Evolutionary conservation across 1,140 invertebrate genomes (phyloP), one percentile per base, ranked within the genome.

Genomic region (Proctacanthus coquilletti): DNA sequence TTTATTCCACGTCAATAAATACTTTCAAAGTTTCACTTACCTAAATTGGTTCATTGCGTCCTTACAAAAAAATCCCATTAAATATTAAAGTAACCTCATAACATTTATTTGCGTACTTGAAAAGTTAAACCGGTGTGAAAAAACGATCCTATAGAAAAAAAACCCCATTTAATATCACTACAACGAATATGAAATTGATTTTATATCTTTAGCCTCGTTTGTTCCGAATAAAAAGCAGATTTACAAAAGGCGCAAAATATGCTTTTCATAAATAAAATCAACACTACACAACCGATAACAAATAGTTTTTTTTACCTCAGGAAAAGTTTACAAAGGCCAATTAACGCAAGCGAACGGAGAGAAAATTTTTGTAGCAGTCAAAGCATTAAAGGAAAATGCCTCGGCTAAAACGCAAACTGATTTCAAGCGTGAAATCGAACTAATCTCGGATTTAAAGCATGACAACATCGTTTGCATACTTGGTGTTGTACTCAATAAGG

Each of bases 401-500:
- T 88, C 78, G 37, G 71, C 77, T 2, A 94, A 95, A 66, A 88
- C 89, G 1, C 80, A 86, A 42, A 80, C 80, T 41, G 91, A 95
- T 53, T 95, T 96, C 50, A 77, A 81, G 53, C 69, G 87, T 40
- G 82, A 85, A 66, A 87, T 92, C 29, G 85, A 92, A 58, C 63
- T 94, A 3, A 94, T 96, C 72, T 83, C 87, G 0, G 88, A 94
- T 58, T 63, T 98, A 29, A 74, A 84, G 38, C 92, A 97, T 68
- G 85, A 89, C 1, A 95, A 96, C 57, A 92, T 98, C 44, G 89
- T 96, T 30, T 93, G 88, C 62, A 73, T 97, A 33, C 68, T 96
- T 13, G 92, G 91, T 0, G 88, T 96, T 3, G 82, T 89, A 34
- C 69, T 89, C 33, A 81, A 84, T 45, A 84, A 91, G 38, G 84